phyloP scores from a whole-genome alignment of 2,113 vertebrate species.

The Eudyptes chrysolophus region DNA sequence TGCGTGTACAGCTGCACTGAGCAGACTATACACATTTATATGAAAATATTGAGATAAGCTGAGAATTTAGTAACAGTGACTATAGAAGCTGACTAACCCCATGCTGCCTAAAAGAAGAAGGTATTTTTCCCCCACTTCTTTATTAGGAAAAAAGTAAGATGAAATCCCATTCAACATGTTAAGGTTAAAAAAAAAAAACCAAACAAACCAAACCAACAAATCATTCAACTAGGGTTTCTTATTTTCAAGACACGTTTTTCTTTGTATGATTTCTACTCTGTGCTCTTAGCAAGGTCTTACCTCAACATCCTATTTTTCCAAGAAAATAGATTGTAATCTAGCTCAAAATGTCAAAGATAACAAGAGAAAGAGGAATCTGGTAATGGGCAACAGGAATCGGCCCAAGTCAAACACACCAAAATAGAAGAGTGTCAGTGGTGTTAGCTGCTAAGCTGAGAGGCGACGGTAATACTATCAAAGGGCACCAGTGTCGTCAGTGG shows the following conservation, averaged over 20 bases:
- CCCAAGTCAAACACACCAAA: not conserved
- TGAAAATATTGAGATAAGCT: not conserved
- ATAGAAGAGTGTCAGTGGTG: not conserved
- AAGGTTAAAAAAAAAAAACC: not conserved
- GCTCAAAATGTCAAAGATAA: not conserved
- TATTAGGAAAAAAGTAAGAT: not conserved
- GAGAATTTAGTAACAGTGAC: not conserved
- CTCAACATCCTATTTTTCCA: not conserved
- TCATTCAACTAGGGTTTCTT: not conserved
- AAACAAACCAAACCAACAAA: not conserved
- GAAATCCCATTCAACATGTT: not conserved
- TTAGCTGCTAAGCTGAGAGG: not conserved
- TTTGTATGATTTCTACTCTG: not conserved
- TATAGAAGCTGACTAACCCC: not conserved
- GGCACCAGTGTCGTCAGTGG: not conserved
- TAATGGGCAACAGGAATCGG: not conserved
- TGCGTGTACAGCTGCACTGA: not conserved
- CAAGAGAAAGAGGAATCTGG: not conserved
- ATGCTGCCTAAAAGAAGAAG: not conserved
- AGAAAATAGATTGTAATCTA: not conserved
- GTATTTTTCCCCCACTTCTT: not conserved
- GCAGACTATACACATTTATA: not conserved
- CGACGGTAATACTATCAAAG: not conserved
- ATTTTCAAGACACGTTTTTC: not conserved
- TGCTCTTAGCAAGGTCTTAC: not conserved